Conservation (phyloP, 1,140 invertebrate genomes). For the Mycetomoellerius zeteki region DNA sequence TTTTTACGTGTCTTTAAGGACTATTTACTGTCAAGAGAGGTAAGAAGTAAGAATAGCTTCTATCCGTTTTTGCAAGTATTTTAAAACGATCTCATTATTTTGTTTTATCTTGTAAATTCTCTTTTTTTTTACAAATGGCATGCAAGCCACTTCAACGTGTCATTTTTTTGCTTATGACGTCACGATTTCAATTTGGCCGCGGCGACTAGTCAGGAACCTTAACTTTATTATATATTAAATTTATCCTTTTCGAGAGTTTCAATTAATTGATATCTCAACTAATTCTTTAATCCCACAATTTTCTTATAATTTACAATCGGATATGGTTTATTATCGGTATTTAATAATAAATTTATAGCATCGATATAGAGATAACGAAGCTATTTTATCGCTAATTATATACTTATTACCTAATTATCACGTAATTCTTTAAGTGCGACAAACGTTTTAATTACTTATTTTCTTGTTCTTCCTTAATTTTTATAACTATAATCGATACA, state of each 20-base stretch:
- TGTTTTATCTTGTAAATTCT: no score
- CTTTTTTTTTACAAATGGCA: no score
- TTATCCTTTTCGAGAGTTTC: neutral
- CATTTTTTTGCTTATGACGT: no score
- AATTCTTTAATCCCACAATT: neutral
- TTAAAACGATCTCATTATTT: no score
- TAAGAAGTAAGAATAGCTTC: no score
- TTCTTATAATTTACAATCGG: conserved; percentile 5
- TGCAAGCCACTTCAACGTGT: no score
- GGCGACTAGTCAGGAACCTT: no score
- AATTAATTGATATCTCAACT: neutral
- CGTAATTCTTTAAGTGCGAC: neutral
- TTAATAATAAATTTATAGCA: neutral
- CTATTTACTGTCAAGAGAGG: no score
- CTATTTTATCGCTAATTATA: neutral
- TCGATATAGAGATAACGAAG: conserved; percentile 3
- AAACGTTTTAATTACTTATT: neutral
- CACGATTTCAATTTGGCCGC: no score
- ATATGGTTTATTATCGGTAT: conserved; percentile 4
- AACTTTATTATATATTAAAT: neutral
- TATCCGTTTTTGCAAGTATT: no score
- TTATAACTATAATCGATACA: neutral
- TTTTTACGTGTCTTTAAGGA: no score
- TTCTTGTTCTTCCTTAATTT: neutral
- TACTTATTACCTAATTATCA: neutral